Percentiles rank a stretch among this genome's conserved stretches.
phyloP scores from a whole-genome alignment of 2,888 invertebrate genomes.

The Agriopis leucophaearia region DNA sequence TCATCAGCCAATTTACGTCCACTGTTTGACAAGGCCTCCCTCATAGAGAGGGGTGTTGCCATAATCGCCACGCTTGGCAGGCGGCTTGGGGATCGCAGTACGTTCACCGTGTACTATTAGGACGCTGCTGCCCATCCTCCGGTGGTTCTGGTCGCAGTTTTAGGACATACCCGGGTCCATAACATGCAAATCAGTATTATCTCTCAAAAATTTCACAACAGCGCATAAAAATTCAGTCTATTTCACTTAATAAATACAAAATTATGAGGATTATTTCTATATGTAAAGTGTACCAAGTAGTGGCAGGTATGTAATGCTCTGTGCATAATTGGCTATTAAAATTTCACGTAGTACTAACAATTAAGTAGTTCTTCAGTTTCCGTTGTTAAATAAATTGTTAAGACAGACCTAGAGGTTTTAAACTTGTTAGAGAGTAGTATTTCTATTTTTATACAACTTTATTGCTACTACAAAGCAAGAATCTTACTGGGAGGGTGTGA shows the following conservation, averaged over 20 bases:
- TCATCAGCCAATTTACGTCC: too few relatives aligned
- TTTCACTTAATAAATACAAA: conserved; percentile 10
- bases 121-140: too few relatives aligned
- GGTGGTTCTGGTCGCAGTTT: too few relatives aligned
- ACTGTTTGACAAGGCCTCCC: too few relatives aligned
- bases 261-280: conserved; percentile 4
- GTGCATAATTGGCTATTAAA: conserved; percentile 17
- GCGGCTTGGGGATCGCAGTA: too few relatives aligned
- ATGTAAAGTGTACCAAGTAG: conserved; percentile 9
- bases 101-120: too few relatives aligned
- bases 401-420: neutral
- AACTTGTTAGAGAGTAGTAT: neutral
- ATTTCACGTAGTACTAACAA: conserved; percentile 22
- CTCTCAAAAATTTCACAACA: too few relatives aligned
- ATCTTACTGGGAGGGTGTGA: neutral
- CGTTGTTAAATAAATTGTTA: conserved; percentile 8
- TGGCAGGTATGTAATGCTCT: conserved; percentile 17
- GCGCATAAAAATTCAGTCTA: neutral
- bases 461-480: neutral
- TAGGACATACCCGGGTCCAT: too few relatives aligned
- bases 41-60: too few relatives aligned
- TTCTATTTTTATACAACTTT: neutral
- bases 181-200: too few relatives aligned
- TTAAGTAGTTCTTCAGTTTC: conserved; percentile 14
- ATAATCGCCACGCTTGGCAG: too few relatives aligned